Evolutionary conservation across 2,113 vertebrate species (phyloP).

Genomic region (Anarhynchus alexandrinus): DNA sequence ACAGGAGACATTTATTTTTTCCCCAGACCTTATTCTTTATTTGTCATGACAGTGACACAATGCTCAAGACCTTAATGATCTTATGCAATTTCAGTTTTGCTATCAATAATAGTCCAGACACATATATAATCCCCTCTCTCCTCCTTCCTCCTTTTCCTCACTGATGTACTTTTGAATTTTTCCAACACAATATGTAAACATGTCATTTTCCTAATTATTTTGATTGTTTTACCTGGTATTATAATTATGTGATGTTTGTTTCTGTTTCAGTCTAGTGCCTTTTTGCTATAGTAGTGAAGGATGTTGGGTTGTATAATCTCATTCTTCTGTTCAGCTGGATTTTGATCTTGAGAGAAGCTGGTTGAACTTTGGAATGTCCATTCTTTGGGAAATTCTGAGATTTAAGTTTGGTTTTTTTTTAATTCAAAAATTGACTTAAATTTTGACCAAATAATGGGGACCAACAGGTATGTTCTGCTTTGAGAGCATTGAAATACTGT

Average conservation of each 20-base stretch:
- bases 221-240: background rate
- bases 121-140: background rate
- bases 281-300: background rate
- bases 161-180: background rate
- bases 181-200: background rate
- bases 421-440: background rate
- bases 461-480: background rate
- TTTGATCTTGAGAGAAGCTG: background rate
- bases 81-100: constrained; percentile 13
- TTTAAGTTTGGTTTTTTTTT: background rate
- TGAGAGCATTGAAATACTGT: background rate
- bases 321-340: background rate
- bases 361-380: background rate
- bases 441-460: background rate
- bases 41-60: background rate
- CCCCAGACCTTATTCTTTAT: background rate
- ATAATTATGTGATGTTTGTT: background rate
- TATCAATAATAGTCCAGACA: background rate
- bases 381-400: background rate
- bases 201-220: background rate
- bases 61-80: background rate
- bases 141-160: background rate
- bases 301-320: background rate
- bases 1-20: background rate
- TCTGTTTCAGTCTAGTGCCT: background rate